These are phyloP conservation scores for Echinops telfairi DNA, from an alignment of 2,113 vertebrate genomes.

Conservation along the genomic window DNA sequence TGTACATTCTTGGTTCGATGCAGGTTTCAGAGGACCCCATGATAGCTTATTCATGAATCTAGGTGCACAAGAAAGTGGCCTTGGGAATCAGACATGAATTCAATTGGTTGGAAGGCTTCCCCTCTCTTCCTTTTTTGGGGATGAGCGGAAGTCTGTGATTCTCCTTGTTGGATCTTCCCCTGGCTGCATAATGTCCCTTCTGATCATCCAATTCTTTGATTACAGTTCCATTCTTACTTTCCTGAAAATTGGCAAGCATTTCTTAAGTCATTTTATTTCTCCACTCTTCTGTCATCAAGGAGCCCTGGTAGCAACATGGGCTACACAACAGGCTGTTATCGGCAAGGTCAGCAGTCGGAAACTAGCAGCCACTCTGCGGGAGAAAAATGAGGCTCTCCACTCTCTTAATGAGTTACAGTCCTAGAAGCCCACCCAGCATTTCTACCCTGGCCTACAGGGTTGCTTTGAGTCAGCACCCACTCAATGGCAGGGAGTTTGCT, in stretches of 20 bases:
- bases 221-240: not conserved
- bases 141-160: not conserved
- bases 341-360: no score
- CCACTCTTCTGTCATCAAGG: not conserved
- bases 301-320: no score
- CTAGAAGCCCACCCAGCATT: no score
- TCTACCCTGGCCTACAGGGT: no score
- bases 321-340: no score
- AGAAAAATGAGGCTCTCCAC: no score
- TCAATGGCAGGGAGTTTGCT: no score
- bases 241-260: not conserved
- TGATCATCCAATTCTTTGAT: not conserved
- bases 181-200: not conserved
- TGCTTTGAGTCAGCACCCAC: no score
- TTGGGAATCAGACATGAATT: not conserved
- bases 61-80: accelerated
- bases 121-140: not conserved
- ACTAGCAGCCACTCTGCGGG: no score
- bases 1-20: not conserved
- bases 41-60: not conserved
- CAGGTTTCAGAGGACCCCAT: not conserved
- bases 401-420: no score
- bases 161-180: not conserved
- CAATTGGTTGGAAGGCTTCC: not conserved
- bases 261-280: not conserved